Percentiles rank a stretch among this genome's conserved stretches.
These are phyloP conservation scores for Caenorhabditis sulstoni DNA, from an alignment of 2,888 invertebrate genomes.

Conservation along the genomic window DNA sequence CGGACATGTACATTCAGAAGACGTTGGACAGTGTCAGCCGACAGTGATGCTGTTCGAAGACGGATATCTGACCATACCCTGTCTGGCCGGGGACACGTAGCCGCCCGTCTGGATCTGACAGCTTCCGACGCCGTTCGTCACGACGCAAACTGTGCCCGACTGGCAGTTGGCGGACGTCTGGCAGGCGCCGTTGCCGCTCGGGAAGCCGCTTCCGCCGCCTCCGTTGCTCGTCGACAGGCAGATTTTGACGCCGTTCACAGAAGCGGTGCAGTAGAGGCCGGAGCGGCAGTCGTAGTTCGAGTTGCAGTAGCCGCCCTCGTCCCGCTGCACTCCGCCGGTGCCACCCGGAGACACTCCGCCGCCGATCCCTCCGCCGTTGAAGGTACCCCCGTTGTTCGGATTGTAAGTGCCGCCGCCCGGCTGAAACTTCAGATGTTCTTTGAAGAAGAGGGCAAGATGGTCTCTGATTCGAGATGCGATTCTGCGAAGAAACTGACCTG, in stretches of 20 bases:
- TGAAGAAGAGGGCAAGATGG: too few species aligned
- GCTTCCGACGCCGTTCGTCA: conserved; percentile 35
- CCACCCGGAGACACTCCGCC: conserved; percentile 39
- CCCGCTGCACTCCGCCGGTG: conserved; percentile 27
- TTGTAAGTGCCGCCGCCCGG: conserved; percentile 42
- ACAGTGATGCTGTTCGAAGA: conserved; percentile 39
- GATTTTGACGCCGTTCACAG: conserved; percentile 56
- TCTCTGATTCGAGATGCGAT: too few species aligned
- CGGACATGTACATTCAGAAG: conserved; percentile 18
- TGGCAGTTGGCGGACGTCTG: conserved; percentile 27
- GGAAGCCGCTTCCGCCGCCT: conserved; percentile 22
- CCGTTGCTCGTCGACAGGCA: conserved; percentile 44
- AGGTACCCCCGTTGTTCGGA: conserved; percentile 4
- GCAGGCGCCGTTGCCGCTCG: conserved; percentile 15
- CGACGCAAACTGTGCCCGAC: conserved; percentile 31
- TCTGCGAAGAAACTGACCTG: conserved; percentile 18
- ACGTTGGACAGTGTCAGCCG: conserved; percentile 10
- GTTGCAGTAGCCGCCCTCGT: conserved; percentile 45
- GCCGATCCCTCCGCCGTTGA: conserved; percentile 31
- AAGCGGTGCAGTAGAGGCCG: conserved; percentile 45
- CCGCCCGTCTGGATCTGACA: conserved; percentile 54
- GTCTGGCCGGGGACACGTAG: conserved; percentile 43
- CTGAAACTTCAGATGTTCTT: conserved; percentile 37
- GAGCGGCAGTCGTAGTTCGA: conserved; percentile 32
- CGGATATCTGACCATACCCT: conserved; percentile 54